phyloP scores from a whole-genome alignment of 1,140 invertebrate genomes.

The Xylocopa sonorina region DNA sequence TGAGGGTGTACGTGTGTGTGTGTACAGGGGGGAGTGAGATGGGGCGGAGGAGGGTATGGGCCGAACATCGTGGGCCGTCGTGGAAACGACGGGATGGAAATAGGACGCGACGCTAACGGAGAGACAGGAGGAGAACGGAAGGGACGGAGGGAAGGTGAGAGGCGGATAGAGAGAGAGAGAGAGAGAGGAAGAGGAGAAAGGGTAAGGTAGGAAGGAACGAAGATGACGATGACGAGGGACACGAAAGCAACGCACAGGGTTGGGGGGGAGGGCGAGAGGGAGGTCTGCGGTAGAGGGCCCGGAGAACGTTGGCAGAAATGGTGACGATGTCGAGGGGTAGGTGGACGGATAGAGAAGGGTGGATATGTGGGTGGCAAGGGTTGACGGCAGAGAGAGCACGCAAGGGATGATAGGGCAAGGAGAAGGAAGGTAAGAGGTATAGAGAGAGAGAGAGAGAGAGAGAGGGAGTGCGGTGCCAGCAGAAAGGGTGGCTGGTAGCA shows the following conservation, averaged over 20 bases:
- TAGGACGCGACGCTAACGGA: constrained; percentile 58
- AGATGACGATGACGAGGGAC: constrained; percentile 47
- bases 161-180: no score
- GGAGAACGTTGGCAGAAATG: constrained; percentile 43
- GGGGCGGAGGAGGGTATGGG: constrained; percentile 19
- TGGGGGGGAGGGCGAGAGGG: not conserved
- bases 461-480: constrained; percentile 52
- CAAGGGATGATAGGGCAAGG: constrained; percentile 55
- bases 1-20: no score
- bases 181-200: constrained; percentile 12
- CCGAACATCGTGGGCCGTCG: constrained; percentile 51
- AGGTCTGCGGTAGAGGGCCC: not conserved
- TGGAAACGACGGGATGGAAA: constrained; percentile 62
- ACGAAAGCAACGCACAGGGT: constrained; percentile 10
- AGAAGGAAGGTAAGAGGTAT: constrained; percentile 46
- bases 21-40: no score
- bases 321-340: constrained; percentile 48
- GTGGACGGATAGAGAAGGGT: constrained; percentile 42
- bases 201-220: constrained; percentile 13
- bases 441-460: no score
- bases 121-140: constrained; percentile 57
- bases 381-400: constrained; percentile 49
- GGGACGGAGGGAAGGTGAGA: constrained; percentile 36
- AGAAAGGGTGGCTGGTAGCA: constrained; percentile 57
- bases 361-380: constrained; percentile 46